Evolutionary conservation across 2,113 vertebrate species (phyloP), one percentile per base, ranked within the genome.

Genomic region (Salminus brasiliensis): DNA sequence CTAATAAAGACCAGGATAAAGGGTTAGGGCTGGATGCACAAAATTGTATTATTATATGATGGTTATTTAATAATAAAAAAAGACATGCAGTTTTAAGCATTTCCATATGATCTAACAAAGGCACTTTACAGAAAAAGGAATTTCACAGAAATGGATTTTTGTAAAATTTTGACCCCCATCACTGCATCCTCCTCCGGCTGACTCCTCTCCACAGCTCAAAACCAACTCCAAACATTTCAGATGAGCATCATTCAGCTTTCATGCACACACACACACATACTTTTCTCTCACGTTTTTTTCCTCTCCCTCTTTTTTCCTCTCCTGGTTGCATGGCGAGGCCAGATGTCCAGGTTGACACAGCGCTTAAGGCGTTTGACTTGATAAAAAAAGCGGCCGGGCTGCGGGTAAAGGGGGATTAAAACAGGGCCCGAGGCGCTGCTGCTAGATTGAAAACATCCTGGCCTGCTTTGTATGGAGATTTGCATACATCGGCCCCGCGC

Each of bases 261-360:
- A 85, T 83, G 83, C 70, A 41, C 85, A 80, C 66, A 6, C 67
- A 72, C 83, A 76, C 72, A 16, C 67, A 73, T 84, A 84, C 79
- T 70, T 67, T 81, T 79, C 82, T 86, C 63, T 83, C 73, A 39
- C 68, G 10, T 29, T 57, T 72, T 66, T 63, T 73, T 16, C 16
- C 49, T 55, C 65, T 47, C 39, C 11, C 63, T 16, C 15, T 16
- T 30, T 43, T 27, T 52, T n/a, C 13, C 41, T 62, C 74, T 77
- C 70, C 67, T 77, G 66, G 63, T 74, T 83, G 69, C 63, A 53
- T 74, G 77, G 89, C 88, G 89, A 84, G 93, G 94, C 97, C 97
- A 99, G 97, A 97, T 98, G 97, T 97, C 97, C 96, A 95, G 91
- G 85, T 84, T 95, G 96, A 95, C 94, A 95, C 85, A 96, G 91